Evolutionary conservation across 1,140 invertebrate species (phyloP), one percentile per base, ranked within the genome.

Genomic region (Cydia fagiglandana): DNA sequence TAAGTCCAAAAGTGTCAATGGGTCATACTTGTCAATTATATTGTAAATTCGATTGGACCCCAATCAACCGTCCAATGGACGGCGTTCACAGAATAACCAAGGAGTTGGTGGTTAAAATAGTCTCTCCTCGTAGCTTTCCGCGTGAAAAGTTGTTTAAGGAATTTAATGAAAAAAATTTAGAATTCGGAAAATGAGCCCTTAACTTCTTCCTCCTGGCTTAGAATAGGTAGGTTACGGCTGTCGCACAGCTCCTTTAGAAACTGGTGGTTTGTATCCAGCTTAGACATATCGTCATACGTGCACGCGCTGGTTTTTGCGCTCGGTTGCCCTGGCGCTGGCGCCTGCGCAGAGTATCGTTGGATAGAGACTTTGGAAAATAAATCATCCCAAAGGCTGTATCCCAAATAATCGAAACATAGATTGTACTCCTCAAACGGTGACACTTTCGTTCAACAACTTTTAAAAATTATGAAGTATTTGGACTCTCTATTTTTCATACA

Each of bases 131-230:
- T 61, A 61, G 20, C 3, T 53, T 53, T 53, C n/a, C 15, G 6
- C 56, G 1, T 61, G 17, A 61, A 61, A 53, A 9, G 34, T 53
- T 4, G 5, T 50, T 53, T 10, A 61, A 20, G 56, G 56, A 24
- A 56, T 20, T 30, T 61, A 61, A 61, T 61, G 56, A 20, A 61
- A 61, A 61, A 61, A 61, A 20, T 61, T 61, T 20, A 61, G n/a
- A 56, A 9, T 17, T n/a, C 3, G 53, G 15, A 53, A 45, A 47
- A 13, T 13, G 12, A 13, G 10, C 10, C 41, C 12, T 45, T 47
- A 12, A 10, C 7, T 47, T 47, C 4, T 15, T 47, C 47, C 45
- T 47, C 13, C 2, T 47, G 45, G 3, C 0, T 47, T 13, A 47
- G 12, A 47, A 15, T 47, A 47, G 13, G 45, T 30, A 30, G 30